phyloP scores from a whole-genome alignment of 2,797 vertebrate species.

The Oreochromis grahami region DNA sequence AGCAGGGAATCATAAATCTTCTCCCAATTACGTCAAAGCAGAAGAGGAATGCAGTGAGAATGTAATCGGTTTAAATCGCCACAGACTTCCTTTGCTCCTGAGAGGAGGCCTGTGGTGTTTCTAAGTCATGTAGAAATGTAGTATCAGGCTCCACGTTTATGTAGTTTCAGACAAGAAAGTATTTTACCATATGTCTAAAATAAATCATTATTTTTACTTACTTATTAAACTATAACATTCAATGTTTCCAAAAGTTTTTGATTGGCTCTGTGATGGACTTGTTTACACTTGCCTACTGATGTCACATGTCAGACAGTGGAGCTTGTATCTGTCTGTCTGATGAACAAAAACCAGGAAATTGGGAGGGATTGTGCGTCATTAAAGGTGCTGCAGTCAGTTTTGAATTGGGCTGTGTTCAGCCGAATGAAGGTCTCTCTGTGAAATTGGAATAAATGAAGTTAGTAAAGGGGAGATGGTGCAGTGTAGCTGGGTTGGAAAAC shows the following conservation, averaged over 20 bases:
- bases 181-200: rapidly evolving
- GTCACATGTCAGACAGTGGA: not conserved
- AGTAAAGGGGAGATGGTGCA: not conserved
- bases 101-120: not conserved
- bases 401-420: not conserved
- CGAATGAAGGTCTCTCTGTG: not conserved
- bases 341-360: not conserved
- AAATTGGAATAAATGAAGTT: not conserved
- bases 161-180: not conserved
- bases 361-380: not conserved
- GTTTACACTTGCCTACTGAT: not conserved
- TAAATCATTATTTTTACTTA: not conserved
- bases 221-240: not conserved
- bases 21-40: not conserved
- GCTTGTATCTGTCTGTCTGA: not conserved
- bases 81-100: not conserved
- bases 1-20: not conserved
- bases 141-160: not conserved
- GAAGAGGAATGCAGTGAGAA: not conserved
- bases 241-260: not conserved
- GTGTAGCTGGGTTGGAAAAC: not conserved
- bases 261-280: rapidly evolving
- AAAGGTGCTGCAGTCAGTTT: not conserved
- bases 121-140: not conserved
- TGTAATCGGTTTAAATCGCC: not conserved